Conservation (phyloP, 2,888 invertebrate genomes). For the Desoria tigrina region DNA sequence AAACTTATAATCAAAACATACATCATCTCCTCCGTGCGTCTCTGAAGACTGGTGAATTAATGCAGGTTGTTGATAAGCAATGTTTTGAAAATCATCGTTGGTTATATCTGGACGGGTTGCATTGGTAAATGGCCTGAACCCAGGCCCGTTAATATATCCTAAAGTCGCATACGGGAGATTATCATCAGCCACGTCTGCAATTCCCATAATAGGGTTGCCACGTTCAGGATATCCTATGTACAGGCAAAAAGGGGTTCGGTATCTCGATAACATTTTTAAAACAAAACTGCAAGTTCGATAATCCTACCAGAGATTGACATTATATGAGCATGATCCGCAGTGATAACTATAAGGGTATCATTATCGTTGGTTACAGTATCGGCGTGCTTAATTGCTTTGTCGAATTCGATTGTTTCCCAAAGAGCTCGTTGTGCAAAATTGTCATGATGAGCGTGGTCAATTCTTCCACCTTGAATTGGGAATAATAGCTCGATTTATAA, state of each 20-base stretch:
- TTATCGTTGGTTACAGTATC: conserved; percentile 63
- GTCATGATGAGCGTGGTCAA: conserved; percentile 73
- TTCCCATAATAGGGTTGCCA: conserved; percentile 22
- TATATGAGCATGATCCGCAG: conserved; percentile 73
- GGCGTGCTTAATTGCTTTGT: conserved; percentile 68
- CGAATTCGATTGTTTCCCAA: conserved; percentile 76
- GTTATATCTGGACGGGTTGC: conserved; percentile 18
- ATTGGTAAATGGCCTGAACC: conserved; percentile 59
- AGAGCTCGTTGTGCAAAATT: conserved; percentile 68
- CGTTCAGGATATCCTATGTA: conserved; percentile 24
- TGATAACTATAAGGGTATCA: conserved; percentile 78
- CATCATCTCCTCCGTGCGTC: conserved; percentile 79
- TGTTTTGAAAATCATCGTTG: conserved; percentile 15
- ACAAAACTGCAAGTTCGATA: neutral
- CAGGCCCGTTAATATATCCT: conserved; percentile 73
- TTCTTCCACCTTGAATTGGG: conserved; percentile 34
- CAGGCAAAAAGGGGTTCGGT: no score
- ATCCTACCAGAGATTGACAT: conserved; percentile 68
- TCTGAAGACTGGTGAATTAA: conserved; percentile 29
- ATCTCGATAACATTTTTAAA: neutral
- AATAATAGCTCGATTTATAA: neutral
- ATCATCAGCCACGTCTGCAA: conserved; percentile 23
- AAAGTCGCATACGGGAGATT: conserved; percentile 27
- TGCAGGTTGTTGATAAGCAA: conserved; percentile 27
- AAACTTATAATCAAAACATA: no score